Conservation (phyloP, 2,797 vertebrate genomes). For the Phataginus tetradactyla region DNA sequence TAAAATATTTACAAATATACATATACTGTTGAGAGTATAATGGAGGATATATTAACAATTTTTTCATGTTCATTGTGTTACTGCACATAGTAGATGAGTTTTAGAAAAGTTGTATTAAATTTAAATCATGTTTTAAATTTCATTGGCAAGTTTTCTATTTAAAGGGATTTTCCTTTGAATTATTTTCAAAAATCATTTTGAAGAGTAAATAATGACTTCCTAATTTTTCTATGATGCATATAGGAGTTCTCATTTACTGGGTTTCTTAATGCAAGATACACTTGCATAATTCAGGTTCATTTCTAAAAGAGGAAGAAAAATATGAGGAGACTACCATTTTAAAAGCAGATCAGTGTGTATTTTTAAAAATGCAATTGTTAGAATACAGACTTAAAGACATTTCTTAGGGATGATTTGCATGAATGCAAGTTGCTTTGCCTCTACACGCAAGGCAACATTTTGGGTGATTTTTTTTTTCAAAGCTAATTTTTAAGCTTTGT, state of each 20-base stretch:
- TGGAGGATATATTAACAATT: neutral
- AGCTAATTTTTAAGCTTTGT: constrained; percentile 81
- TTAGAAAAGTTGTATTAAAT: constrained; percentile 54
- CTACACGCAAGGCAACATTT: constrained; percentile 74
- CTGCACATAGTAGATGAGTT: constrained; percentile 30
- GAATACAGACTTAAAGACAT: constrained; percentile 70
- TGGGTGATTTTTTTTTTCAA: constrained; percentile 69
- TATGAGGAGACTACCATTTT: constrained; percentile 58
- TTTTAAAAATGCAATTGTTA: constrained; percentile 73
- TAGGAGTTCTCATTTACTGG: constrained; percentile 32
- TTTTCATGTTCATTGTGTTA: neutral
- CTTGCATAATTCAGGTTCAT: constrained; percentile 50
- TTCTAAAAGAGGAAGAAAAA: constrained; percentile 62
- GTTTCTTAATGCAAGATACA: constrained; percentile 42
- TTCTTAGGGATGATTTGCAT: constrained; percentile 73
- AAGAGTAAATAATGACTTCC: constrained; percentile 44
- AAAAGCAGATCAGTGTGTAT: constrained; percentile 69
- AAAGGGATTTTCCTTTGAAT: constrained; percentile 47
- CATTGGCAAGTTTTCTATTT: constrained; percentile 2
- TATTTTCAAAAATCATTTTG: constrained; percentile 42
- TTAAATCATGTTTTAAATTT: constrained; percentile 54
- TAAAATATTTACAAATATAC: constrained; percentile 24
- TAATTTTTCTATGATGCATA: constrained; percentile 30
- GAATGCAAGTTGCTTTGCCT: constrained; percentile 76
- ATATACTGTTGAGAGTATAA: neutral